Evolutionary conservation across 2,113 vertebrate genomes (phyloP).

Genomic region (Leptobrachium ailaonicum): DNA sequence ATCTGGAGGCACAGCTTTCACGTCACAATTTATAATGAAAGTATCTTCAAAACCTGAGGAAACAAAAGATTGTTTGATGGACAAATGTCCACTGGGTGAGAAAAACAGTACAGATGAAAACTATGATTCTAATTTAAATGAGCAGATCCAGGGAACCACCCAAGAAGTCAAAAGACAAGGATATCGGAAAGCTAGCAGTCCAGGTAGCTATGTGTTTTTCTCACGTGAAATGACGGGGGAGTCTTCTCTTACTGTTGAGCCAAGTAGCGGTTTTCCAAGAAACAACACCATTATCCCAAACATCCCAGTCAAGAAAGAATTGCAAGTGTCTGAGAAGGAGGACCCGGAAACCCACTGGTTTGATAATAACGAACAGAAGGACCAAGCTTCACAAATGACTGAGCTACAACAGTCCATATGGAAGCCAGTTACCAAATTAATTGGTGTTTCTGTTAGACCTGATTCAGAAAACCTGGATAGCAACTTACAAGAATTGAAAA

Average conservation of each 20-base stretch:
- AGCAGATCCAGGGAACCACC: not conserved
- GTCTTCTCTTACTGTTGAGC: not conserved
- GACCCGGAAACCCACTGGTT: not conserved
- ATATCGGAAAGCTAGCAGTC: slow-evolving; percentile 6
- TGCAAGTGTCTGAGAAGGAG: not conserved
- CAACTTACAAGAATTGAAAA: not conserved
- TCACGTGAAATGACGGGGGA: slow-evolving; percentile 6
- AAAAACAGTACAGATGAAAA: not conserved
- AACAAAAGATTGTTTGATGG: not conserved
- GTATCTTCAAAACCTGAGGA: not conserved
- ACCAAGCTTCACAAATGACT: not conserved
- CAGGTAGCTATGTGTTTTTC: slow-evolving; percentile 28
- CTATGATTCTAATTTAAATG: not conserved
- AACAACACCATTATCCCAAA: not conserved
- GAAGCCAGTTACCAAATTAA: not conserved
- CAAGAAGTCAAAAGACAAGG: not conserved
- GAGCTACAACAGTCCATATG: slow-evolving; percentile 30
- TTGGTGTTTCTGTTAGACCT: not conserved
- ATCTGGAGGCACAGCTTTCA: not conserved
- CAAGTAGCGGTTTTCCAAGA: not conserved
- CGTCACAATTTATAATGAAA: not conserved
- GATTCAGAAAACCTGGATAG: not conserved
- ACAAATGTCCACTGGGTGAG: not conserved
- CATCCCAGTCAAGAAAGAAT: not conserved
- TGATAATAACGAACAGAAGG: not conserved